Conservation (phyloP, 2,888 invertebrate species). For the Desoria tigrina region DNA sequence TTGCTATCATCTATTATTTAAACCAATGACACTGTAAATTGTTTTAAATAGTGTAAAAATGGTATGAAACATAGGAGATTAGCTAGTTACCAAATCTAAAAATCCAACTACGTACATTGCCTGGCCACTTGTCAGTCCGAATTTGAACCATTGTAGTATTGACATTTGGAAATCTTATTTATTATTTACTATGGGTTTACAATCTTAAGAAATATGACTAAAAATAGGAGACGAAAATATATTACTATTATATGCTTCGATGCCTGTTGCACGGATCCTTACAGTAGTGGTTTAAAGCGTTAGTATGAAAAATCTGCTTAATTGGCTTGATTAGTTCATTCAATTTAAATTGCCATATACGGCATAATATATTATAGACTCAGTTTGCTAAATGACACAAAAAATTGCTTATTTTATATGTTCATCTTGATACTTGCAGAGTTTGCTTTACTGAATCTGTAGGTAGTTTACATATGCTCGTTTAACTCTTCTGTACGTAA, state of each 20-base stretch:
- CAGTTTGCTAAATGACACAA: constrained; percentile 6
- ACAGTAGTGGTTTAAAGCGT: too few species aligned
- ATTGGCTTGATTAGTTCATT: constrained; percentile 17
- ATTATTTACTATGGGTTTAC: too few species aligned
- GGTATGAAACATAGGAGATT: neutral
- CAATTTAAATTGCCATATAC: constrained; percentile 15
- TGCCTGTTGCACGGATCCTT: too few species aligned
- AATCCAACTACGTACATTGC: constrained; percentile 36
- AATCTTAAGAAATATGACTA: too few species aligned
- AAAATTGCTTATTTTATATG: too few species aligned
- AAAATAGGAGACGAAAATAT: too few species aligned
- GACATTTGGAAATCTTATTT: neutral
- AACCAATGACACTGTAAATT: neutral
- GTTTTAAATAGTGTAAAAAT: neutral
- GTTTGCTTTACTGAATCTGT: too few species aligned
- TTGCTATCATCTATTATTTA: constrained; percentile 3
- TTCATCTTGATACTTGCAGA: too few species aligned
- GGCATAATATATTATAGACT: neutral
- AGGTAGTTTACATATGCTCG: too few species aligned
- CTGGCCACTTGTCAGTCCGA: constrained; percentile 39
- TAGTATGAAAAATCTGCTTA: neutral
- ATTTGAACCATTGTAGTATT: constrained; percentile 24
- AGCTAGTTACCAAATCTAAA: constrained; percentile 33
- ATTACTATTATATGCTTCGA: too few species aligned
- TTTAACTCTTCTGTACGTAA: too few species aligned